Evolutionary conservation across 2,113 vertebrate genomes (phyloP).

Genomic region (Uropsilus gracilis): DNA sequence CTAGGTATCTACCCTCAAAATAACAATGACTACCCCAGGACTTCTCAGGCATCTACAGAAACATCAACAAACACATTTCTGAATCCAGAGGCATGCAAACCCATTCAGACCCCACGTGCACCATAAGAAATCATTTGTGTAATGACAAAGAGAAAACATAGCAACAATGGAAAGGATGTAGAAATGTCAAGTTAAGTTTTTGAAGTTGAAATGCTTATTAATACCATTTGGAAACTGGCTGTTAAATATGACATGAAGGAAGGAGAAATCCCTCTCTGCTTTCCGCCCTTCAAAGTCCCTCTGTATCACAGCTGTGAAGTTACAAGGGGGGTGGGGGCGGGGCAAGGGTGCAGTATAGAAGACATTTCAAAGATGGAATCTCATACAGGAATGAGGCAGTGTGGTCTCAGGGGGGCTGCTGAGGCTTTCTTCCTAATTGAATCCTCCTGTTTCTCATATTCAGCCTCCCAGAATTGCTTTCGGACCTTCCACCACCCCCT

Average conservation of each 20-base stretch:
- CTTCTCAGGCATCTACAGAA: not conserved
- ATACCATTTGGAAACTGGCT: constrained; percentile 68
- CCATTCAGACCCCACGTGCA: not conserved
- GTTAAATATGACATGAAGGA: constrained; percentile 56
- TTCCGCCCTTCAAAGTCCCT: constrained; percentile 54
- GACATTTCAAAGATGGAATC: constrained; percentile 77
- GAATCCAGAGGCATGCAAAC: not conserved
- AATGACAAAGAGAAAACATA: constrained; percentile 37
- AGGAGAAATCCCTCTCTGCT: constrained; percentile 49
- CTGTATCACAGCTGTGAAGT: constrained; percentile 73
- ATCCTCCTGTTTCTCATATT: constrained; percentile 62
- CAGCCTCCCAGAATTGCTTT: not conserved
- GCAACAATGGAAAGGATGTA: constrained; percentile 64
- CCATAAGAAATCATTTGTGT: not conserved
- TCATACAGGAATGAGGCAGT: constrained; percentile 56
- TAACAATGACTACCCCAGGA: not conserved
- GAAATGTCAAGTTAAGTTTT: constrained; percentile 76
- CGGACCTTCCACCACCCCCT: not conserved
- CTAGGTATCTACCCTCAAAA: not conserved
- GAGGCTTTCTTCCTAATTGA: constrained; percentile 64
- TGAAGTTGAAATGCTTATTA: constrained; percentile 75
- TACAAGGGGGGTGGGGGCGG: not conserved
- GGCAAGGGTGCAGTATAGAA: constrained; percentile 2
- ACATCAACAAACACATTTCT: not conserved
- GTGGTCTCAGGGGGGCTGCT: constrained; percentile 10